phyloP scores from a whole-genome alignment of 2,888 invertebrate genomes.

The Eilema sororculum region DNA sequence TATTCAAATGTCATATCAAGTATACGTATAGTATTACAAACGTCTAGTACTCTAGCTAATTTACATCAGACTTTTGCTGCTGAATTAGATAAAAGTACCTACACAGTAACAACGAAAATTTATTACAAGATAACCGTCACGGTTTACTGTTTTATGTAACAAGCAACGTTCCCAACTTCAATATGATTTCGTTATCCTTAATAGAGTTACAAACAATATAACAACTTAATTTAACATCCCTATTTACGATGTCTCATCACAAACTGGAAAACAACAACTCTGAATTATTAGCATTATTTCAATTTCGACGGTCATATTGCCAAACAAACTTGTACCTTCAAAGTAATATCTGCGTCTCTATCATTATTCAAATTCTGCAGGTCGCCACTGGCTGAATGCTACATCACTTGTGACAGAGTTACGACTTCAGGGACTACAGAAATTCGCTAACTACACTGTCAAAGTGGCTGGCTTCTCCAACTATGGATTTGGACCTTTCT shows the following conservation, averaged over 20 bases:
- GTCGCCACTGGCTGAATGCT: constrained; percentile 80
- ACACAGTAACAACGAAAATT: background rate
- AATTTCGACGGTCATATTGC: constrained; percentile 20
- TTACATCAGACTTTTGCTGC: background rate
- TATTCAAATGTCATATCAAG: no score
- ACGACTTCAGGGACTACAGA: constrained; percentile 92
- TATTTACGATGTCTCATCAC: constrained; percentile 3
- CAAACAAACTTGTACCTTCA: constrained; percentile 34
- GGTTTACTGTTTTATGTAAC: background rate
- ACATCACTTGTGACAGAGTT: constrained; percentile 92
- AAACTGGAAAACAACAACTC: constrained; percentile 12
- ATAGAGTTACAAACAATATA: constrained; percentile 10
- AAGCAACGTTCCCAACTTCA: background rate
- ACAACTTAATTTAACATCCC: constrained; percentile 4
- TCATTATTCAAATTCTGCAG: constrained; percentile 61
- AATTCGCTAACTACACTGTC: constrained; percentile 95
- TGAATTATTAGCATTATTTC: constrained; percentile 27
- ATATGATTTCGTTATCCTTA: background rate
- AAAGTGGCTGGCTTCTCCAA: constrained; percentile 94
- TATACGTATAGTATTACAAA: background rate
- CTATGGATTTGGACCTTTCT: constrained; percentile 93
- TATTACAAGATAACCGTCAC: background rate
- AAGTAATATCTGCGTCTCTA: constrained; percentile 36
- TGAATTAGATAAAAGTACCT: background rate
- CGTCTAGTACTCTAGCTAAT: background rate